These are phyloP conservation scores for Trematomus loennbergii DNA, from an alignment of 2,113 vertebrate species.

Conservation along the genomic window DNA sequence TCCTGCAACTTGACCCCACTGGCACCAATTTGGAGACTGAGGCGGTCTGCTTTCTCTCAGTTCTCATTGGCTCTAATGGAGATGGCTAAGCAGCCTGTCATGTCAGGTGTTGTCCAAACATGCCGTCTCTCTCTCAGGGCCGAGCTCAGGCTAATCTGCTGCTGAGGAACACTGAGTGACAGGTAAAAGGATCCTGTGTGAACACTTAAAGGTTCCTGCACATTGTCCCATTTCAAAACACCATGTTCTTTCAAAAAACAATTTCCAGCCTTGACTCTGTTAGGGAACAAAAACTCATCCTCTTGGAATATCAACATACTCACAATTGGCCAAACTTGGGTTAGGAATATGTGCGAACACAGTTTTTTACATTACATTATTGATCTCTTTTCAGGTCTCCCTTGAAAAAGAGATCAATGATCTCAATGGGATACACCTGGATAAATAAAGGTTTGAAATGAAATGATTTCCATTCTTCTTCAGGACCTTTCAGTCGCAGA, in stretches of 20 bases:
- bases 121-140: slow-evolving; percentile 36
- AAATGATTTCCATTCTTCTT: not conserved
- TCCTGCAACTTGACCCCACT: slow-evolving; percentile 96
- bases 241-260: slow-evolving; percentile 12
- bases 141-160: slow-evolving; percentile 49
- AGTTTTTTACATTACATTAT: not conserved
- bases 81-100: slow-evolving; percentile 88
- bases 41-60: slow-evolving; percentile 95
- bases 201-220: slow-evolving; percentile 54
- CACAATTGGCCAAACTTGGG: not conserved
- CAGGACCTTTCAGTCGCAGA: not conserved
- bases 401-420: too few relatives aligned
- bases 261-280: slow-evolving; percentile 11
- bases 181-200: slow-evolving; percentile 61
- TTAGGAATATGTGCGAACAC: not conserved
- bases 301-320: slow-evolving; percentile 1
- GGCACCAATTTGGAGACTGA: slow-evolving; percentile 88
- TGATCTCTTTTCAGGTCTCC: too few relatives aligned
- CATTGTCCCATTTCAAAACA: slow-evolving; percentile 37
- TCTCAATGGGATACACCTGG: too few relatives aligned
- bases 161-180: slow-evolving; percentile 60
- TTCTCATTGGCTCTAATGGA: slow-evolving; percentile 93
- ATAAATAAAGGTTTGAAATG: too few relatives aligned
- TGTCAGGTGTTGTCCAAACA: slow-evolving; percentile 80
- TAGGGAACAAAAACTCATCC: slow-evolving; percentile 11